phyloP scores from a whole-genome alignment of 1,140 invertebrate species.

The Calephelis virginiensis region DNA sequence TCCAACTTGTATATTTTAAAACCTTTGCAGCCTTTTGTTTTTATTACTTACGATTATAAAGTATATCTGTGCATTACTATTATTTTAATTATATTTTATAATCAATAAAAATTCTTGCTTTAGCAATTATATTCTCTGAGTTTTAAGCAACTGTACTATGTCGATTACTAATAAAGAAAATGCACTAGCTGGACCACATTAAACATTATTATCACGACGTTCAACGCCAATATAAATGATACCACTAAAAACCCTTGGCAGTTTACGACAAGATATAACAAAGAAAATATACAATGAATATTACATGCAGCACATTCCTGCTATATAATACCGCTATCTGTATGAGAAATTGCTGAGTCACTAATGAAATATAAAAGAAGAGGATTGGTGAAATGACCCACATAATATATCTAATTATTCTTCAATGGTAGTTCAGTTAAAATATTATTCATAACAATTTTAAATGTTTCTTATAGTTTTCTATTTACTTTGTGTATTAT shows the following conservation, averaged over 20 bases:
- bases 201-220: neutral
- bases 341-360: slow-evolving; percentile 29
- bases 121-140: no score
- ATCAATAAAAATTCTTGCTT: no score
- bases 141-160: no score
- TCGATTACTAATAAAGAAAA: neutral
- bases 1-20: no score
- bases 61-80: no score
- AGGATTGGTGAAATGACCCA: slow-evolving; percentile 29
- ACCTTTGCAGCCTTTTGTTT: no score
- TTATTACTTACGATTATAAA: no score
- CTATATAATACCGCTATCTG: slow-evolving; percentile 22
- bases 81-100: no score
- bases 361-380: slow-evolving; percentile 36
- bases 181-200: neutral
- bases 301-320: slow-evolving; percentile 6
- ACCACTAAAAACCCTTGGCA: neutral
- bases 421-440: no score
- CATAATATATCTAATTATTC: slow-evolving; percentile 36
- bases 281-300: slow-evolving; percentile 17
- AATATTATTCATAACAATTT: no score
- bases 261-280: slow-evolving; percentile 1
- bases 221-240: slow-evolving; percentile 2
- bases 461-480: no score
- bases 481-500: no score